Conservation (phyloP, 2,797 vertebrate genomes). For the Amblyopsis hoosieri region DNA sequence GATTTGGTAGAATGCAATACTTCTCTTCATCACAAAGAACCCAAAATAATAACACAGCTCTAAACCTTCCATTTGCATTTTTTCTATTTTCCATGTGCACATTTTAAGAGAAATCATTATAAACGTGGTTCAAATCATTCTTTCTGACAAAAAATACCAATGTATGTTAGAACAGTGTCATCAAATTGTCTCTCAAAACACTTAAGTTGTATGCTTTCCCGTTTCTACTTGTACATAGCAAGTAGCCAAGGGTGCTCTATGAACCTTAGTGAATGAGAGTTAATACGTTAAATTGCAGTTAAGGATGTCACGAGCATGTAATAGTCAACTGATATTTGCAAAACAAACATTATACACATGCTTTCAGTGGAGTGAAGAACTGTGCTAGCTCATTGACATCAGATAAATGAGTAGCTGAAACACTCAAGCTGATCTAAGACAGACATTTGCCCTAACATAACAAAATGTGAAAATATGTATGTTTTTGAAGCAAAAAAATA, state of each 20-base stretch:
- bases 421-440: conserved; percentile 40
- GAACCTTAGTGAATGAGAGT: conserved; percentile 60
- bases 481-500: neutral
- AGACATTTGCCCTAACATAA: conserved; percentile 63
- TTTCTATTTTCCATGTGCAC: conserved; percentile 56
- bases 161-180: conserved; percentile 54
- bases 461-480: conserved; percentile 49
- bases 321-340: conserved; percentile 44
- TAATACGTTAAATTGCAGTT: conserved; percentile 65
- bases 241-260: conserved; percentile 57
- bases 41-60: conserved; percentile 27
- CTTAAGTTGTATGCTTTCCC: neutral
- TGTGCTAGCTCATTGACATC: conserved; percentile 25
- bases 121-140: conserved; percentile 33
- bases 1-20: conserved; percentile 18
- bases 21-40: conserved; percentile 26
- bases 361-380: conserved; percentile 17
- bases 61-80: conserved; percentile 7
- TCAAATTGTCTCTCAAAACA: conserved; percentile 54
- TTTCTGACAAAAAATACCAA: conserved; percentile 46
- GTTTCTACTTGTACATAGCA: conserved; percentile 23
- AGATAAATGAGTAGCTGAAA: conserved; percentile 28
- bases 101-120: conserved; percentile 79
- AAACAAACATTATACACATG: conserved; percentile 45
- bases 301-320: conserved; percentile 50